Evolutionary conservation across 2,888 invertebrate species (phyloP), one percentile per base, ranked within the genome.

Genomic region (Eupithecia inturbata): DNA sequence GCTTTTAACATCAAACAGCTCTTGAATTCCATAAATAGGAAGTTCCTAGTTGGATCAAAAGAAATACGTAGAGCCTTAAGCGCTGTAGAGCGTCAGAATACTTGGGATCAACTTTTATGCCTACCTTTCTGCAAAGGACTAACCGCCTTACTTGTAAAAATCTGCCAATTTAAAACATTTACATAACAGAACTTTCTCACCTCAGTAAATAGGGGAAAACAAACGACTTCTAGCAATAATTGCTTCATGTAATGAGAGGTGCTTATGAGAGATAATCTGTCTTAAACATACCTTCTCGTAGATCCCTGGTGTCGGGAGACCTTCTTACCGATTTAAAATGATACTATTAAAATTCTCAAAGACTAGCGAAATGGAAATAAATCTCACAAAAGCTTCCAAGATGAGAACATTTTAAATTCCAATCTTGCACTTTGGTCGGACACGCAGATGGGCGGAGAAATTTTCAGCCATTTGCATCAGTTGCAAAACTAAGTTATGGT

Each of bases 401-500:
- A 87, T 83, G 86, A 84, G 84, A 86, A 85, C 83, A 89, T 92
- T 90, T 90, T 85, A 89, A 90, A 92, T 89, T 92, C 89, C 88
- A 87, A 91, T 90, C 86, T 90, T 88, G 89, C 91, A 89, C 88
- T 91, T 89, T 85, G 85, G 85, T 84, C 80, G 80, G 87, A 86
- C 89, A 87, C 89, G 90, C 89, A 91, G 90, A 91, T 91, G 86
- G 88, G 85, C 85, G 79, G 80, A 82, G 83, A 41, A 87, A 89
- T 89, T 91, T 88, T 86, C 88, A 88, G 80, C 86, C 87, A 90
- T 91, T 89, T 89, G 91, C 91, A 91, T 91, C 88, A 83, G 86
- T 86, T 86, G 88, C 90, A 86, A 89, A 90, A 89, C 90, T 89
- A 89, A 73, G 75, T 77, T 78, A 78, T 78, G 77, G 71, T 76